Percentiles rank a stretch among this genome's conserved stretches.
These are phyloP conservation scores for Anabacerthia variegaticeps DNA, from an alignment of 2,797 vertebrate species.

Conservation along the genomic window DNA sequence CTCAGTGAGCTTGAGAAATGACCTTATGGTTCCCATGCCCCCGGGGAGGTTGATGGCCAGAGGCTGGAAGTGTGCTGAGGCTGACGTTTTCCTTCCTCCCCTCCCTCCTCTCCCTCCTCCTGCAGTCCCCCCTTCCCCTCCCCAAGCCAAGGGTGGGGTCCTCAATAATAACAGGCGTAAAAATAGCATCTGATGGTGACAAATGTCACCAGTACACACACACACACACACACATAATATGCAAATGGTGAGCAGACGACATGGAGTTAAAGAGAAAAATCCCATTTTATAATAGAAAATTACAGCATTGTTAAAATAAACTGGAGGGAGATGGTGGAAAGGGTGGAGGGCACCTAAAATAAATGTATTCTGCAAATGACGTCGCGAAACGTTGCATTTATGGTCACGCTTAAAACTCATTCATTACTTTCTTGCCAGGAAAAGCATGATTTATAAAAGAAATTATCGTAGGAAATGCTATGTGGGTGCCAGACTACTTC, in stretches of 20 bases:
- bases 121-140: background rate
- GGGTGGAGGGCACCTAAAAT: slow-evolving; percentile 23
- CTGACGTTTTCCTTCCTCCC: slow-evolving; percentile 30
- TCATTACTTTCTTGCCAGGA: background rate
- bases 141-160: slow-evolving; percentile 32
- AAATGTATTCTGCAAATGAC: background rate
- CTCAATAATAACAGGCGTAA: slow-evolving; percentile 37
- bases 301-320: slow-evolving; percentile 28
- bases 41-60: slow-evolving; percentile 26
- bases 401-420: background rate
- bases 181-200: slow-evolving; percentile 19
- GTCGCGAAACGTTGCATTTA: background rate
- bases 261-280: background rate
- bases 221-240: background rate
- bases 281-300: slow-evolving; percentile 17
- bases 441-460: background rate
- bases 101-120: slow-evolving; percentile 14
- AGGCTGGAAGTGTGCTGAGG: slow-evolving; percentile 17
- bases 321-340: background rate
- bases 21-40: slow-evolving; percentile 50
- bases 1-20: slow-evolving; percentile 29
- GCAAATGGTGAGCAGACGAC: background rate
- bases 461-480: background rate
- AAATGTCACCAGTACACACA: background rate
- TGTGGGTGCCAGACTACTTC: accelerated